These are phyloP conservation scores for Crotalus horridus DNA, from an alignment of 2,113 vertebrate species.

Conservation along the genomic window DNA sequence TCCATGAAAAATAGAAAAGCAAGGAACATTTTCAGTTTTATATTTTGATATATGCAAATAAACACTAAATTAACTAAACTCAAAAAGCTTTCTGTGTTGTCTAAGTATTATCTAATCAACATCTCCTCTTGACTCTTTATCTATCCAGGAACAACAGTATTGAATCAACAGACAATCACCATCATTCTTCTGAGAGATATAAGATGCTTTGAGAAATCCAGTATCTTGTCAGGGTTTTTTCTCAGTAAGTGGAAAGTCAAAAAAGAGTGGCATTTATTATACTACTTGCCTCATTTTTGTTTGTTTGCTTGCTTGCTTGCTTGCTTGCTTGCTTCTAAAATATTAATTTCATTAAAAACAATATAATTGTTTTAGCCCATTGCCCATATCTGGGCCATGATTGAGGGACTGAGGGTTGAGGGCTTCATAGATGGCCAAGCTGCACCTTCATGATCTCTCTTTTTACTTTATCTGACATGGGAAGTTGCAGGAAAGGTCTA, in stretches of 20 bases:
- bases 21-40: not conserved
- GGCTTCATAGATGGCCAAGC: not conserved
- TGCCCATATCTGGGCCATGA: not conserved
- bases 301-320: not conserved
- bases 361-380: not conserved
- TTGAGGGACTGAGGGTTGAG: not conserved
- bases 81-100: not conserved
- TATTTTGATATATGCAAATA: not conserved
- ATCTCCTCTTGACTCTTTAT: not conserved
- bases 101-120: not conserved
- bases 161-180: not conserved
- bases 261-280: not conserved
- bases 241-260: not conserved
- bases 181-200: not conserved
- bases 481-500: not conserved
- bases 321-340: not conserved
- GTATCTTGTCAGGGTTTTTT: not conserved
- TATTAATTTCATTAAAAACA: not conserved
- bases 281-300: not conserved
- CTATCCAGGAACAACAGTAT: not conserved
- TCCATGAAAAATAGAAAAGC: not conserved
- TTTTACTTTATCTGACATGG: not conserved
- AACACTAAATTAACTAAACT: not conserved
- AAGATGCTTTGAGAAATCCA: not conserved
- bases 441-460: not conserved